These are phyloP conservation scores for Mugil cephalus DNA, from an alignment of 2,113 vertebrate genomes.

Conservation along the genomic window DNA sequence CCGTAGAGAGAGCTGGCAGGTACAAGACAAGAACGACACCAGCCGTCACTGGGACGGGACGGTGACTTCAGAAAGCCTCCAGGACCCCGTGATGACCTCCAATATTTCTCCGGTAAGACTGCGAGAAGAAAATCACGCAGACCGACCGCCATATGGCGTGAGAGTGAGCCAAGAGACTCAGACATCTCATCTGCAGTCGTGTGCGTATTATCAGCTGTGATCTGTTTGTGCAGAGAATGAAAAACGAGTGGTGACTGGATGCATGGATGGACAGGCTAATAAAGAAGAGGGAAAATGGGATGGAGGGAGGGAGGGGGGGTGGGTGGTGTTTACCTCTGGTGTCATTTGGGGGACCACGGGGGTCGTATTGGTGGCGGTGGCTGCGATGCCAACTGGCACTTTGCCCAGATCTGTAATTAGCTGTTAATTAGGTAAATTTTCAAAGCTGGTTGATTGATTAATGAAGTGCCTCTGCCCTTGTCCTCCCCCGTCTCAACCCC, in stretches of 20 bases:
- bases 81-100: constrained; percentile 49
- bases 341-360: constrained; percentile 70
- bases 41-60: constrained; percentile 26
- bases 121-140: neutral
- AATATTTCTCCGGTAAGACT: constrained; percentile 69
- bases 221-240: constrained; percentile 28
- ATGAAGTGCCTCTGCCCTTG: constrained; percentile 81
- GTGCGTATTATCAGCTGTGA: constrained; percentile 28
- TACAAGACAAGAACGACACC: constrained; percentile 34
- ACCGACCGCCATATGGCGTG: constrained; percentile 12
- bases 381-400: constrained; percentile 70
- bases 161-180: constrained; percentile 18
- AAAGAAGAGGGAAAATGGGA: constrained; percentile 41
- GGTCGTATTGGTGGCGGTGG: constrained; percentile 63
- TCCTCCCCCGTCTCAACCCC: constrained; percentile 33
- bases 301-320: constrained; percentile 32
- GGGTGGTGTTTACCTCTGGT: constrained; percentile 72
- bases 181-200: neutral
- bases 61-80: constrained; percentile 41
- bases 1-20: constrained; percentile 51
- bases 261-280: constrained; percentile 49
- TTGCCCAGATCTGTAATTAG: constrained; percentile 79
- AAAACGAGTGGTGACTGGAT: constrained; percentile 20
- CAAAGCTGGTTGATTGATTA: constrained; percentile 84
- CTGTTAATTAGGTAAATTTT: constrained; percentile 82